Conservation (phyloP, 2,888 invertebrate species). For the Cheilosia impressa region DNA sequence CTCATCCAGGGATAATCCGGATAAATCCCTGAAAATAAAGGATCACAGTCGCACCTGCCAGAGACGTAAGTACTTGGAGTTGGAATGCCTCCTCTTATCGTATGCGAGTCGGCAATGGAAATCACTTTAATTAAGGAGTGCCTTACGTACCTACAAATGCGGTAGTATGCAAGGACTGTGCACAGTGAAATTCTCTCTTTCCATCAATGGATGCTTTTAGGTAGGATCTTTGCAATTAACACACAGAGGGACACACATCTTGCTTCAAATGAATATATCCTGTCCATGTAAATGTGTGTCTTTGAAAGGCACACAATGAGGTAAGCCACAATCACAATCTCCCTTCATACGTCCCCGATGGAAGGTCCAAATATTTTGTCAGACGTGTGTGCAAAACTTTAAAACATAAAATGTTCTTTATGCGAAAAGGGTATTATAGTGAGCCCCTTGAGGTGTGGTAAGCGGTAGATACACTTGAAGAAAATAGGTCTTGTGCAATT, state of each 20-base stretch:
- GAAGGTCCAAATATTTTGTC: constrained; percentile 13
- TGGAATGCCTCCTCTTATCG: constrained; percentile 25
- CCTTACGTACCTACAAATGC: constrained; percentile 23
- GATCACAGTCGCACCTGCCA: constrained; percentile 60
- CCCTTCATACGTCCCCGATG: not conserved
- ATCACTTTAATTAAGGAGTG: constrained; percentile 65
- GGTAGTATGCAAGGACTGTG: not conserved
- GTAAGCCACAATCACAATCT: constrained; percentile 42
- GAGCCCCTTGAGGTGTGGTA: not conserved
- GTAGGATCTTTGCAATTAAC: constrained; percentile 60
- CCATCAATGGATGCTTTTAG: constrained; percentile 24
- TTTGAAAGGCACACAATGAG: constrained; percentile 40
- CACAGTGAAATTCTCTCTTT: constrained; percentile 18
- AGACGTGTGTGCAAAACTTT: constrained; percentile 35
- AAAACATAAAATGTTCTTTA: constrained; percentile 35
- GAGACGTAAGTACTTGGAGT: constrained; percentile 13
- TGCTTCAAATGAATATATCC: constrained; percentile 43
- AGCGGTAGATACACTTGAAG: constrained; percentile 14
- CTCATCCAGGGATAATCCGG: constrained; percentile 56
- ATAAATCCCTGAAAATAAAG: constrained; percentile 62
- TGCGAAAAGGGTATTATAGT: constrained; percentile 30
- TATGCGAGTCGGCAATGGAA: constrained; percentile 28
- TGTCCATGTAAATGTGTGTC: constrained; percentile 29
- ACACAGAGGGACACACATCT: constrained; percentile 44
- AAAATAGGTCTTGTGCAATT: not conserved